Percentiles rank a stretch among this genome's conserved stretches.
phyloP scores from a whole-genome alignment of 1,140 invertebrate genomes.

The Psilanteris sp. region DNA sequence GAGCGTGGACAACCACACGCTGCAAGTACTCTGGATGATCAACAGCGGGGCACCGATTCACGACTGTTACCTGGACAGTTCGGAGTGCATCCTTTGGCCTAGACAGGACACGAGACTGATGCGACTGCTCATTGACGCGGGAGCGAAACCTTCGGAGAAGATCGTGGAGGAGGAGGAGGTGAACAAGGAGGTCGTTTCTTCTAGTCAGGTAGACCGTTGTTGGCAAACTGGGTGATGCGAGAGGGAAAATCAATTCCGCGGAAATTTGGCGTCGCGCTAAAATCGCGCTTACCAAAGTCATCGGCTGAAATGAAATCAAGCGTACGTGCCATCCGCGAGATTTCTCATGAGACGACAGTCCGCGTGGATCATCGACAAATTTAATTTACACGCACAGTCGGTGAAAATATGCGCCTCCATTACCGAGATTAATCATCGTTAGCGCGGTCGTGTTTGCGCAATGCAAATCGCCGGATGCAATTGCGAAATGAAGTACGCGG shows the following conservation, averaged over 20 bases:
- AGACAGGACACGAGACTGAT: slow-evolving; percentile 83
- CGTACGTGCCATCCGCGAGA: slow-evolving; percentile 30
- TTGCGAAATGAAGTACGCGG: background rate
- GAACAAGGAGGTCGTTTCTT: slow-evolving; percentile 78
- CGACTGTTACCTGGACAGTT: slow-evolving; percentile 82
- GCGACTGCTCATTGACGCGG: slow-evolving; percentile 84
- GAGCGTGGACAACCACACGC: slow-evolving; percentile 82
- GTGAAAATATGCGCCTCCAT: slow-evolving; percentile 11
- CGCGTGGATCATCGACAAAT: slow-evolving; percentile 16
- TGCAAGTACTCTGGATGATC: slow-evolving; percentile 85
- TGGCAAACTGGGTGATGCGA: no score
- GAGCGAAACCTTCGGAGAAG: slow-evolving; percentile 81
- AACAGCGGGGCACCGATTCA: slow-evolving; percentile 84
- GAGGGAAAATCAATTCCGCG: background rate
- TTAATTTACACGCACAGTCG: slow-evolving; percentile 22
- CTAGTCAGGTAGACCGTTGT: slow-evolving; percentile 82
- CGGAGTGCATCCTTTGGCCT: slow-evolving; percentile 77
- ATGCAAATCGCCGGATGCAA: slow-evolving; percentile 8
- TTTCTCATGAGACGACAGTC: slow-evolving; percentile 21
- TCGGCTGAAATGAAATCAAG: no score
- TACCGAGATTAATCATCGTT: slow-evolving; percentile 38
- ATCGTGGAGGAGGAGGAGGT: slow-evolving; percentile 79
- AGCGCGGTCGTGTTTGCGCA: background rate
- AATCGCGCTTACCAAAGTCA: background rate
- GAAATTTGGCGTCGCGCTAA: background rate